Evolutionary conservation across 2,888 invertebrate genomes (phyloP).

Genomic region (Eucriotettix oculatus): DNA sequence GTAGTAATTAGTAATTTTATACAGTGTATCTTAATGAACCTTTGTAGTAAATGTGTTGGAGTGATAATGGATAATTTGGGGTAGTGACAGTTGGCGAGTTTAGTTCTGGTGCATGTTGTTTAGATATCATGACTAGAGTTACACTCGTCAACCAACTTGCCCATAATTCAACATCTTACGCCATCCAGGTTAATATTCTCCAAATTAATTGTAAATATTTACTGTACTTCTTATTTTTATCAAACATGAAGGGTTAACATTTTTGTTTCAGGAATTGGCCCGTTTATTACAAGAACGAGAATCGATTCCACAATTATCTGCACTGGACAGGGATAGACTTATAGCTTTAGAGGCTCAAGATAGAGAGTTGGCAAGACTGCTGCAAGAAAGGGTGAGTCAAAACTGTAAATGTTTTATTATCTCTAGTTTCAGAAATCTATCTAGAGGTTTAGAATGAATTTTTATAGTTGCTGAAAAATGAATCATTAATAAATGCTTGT

Average conservation of each 20-base stretch:
- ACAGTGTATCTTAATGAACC: no score
- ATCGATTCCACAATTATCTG: slow-evolving; percentile 37
- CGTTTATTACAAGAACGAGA: slow-evolving; percentile 60
- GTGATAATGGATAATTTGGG: not conserved
- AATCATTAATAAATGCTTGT: not conserved
- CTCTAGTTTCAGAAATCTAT: not conserved
- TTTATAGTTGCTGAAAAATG: not conserved
- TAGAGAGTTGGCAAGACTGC: slow-evolving; percentile 55
- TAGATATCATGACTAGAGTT: slow-evolving; percentile 27
- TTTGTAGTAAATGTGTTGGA: no score
- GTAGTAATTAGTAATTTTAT: no score
- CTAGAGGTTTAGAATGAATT: not conserved
- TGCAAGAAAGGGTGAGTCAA: slow-evolving; percentile 41
- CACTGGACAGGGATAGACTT: slow-evolving; percentile 41
- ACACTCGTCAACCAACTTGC: slow-evolving; percentile 24
- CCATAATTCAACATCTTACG: no score
- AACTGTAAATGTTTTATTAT: no score
- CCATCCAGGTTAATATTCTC: not conserved
- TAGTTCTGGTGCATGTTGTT: slow-evolving; percentile 22
- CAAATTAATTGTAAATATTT: not conserved
- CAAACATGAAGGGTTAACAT: not conserved
- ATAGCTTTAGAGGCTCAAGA: slow-evolving; percentile 67
- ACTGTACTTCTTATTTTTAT: not conserved
- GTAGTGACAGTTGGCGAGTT: slow-evolving; percentile 20
- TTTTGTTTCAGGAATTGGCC: slow-evolving; percentile 43